Percentiles rank a stretch among this genome's conserved stretches.
These are phyloP conservation scores for Ictalurus punctatus DNA, from an alignment of 2,113 vertebrate species.

Conservation along the genomic window DNA sequence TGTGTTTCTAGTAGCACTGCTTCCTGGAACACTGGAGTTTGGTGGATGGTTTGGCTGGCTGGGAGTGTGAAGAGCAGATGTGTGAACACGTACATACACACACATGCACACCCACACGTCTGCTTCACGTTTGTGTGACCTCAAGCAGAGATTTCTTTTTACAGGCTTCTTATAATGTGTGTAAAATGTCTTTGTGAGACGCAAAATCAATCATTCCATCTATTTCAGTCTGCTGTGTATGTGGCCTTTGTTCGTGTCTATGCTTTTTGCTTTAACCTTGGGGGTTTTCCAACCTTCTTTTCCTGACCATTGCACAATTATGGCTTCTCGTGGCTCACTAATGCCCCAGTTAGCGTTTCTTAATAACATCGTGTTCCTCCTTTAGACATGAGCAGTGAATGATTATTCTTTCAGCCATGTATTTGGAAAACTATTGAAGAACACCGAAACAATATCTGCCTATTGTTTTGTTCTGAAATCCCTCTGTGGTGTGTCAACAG, in stretches of 20 bases:
- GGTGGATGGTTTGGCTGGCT: constrained; percentile 50
- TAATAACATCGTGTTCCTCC: constrained; percentile 23
- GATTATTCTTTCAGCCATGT: constrained; percentile 9
- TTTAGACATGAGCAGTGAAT: constrained; percentile 8
- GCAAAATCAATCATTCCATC: background rate
- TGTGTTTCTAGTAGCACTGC: constrained; percentile 64
- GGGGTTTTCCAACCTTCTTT: constrained; percentile 4
- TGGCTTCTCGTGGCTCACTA: constrained; percentile 7
- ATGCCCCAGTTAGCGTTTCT: background rate
- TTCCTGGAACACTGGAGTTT: constrained; percentile 67
- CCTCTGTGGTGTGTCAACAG: constrained; percentile 46
- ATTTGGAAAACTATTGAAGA: constrained; percentile 6
- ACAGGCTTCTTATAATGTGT: constrained; percentile 10
- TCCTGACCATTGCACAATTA: constrained; percentile 8
- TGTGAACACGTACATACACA: constrained; percentile 61
- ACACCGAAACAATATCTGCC: constrained; percentile 21
- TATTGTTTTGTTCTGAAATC: constrained; percentile 40
- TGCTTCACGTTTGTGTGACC: constrained; percentile 18
- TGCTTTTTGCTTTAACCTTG: background rate
- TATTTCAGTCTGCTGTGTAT: background rate
- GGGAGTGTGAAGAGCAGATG: constrained; percentile 67
- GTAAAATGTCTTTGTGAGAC: background rate
- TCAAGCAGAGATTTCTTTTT: constrained; percentile 53
- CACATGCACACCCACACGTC: background rate
- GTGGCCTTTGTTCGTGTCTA: background rate